Conservation (phyloP, 1,140 invertebrate genomes). For the Camponotus floridanus region DNA sequence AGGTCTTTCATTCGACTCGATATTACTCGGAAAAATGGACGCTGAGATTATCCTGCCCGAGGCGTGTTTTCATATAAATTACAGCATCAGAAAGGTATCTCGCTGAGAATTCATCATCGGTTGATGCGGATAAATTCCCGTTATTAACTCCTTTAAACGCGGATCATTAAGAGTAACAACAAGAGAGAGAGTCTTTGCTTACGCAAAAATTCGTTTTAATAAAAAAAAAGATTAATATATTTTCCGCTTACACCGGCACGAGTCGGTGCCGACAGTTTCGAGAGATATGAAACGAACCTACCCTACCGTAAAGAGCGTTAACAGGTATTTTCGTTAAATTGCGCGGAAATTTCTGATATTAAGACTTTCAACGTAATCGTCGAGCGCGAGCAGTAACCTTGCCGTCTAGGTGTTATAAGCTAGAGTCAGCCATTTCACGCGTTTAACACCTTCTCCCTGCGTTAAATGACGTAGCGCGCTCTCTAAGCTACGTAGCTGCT, state of each 20-base stretch:
- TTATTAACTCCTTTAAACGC: conserved; percentile 12
- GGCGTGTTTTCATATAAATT: not conserved
- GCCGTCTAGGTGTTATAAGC: conserved; percentile 6
- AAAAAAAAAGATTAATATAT: conserved; percentile 2
- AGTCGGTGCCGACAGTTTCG: not conserved
- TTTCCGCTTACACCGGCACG: not conserved
- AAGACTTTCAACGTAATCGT: conserved; percentile 35
- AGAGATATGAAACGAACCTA: not conserved
- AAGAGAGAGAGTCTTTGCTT: not conserved
- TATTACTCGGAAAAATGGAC: conserved; percentile 41
- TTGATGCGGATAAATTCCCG: too few relatives aligned
- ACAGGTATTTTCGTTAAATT: conserved; percentile 10
- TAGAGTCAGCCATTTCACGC: conserved; percentile 35
- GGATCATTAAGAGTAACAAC: not conserved
- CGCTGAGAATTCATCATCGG: not conserved
- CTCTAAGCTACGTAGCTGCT: conserved; percentile 17
- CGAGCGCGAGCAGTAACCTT: not conserved
- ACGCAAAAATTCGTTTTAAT: not conserved
- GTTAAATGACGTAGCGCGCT: conserved; percentile 20
- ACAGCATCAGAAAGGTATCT: not conserved
- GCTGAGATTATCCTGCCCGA: not conserved
- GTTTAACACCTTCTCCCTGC: conserved; percentile 54
- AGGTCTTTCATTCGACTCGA: conserved; percentile 41
- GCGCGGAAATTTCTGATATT: conserved; percentile 22
- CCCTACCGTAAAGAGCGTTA: conserved; percentile 13